Evolutionary conservation across 2,888 invertebrate species (phyloP), one percentile per base, ranked within the genome.

Genomic region (Incurvaria masculella): DNA sequence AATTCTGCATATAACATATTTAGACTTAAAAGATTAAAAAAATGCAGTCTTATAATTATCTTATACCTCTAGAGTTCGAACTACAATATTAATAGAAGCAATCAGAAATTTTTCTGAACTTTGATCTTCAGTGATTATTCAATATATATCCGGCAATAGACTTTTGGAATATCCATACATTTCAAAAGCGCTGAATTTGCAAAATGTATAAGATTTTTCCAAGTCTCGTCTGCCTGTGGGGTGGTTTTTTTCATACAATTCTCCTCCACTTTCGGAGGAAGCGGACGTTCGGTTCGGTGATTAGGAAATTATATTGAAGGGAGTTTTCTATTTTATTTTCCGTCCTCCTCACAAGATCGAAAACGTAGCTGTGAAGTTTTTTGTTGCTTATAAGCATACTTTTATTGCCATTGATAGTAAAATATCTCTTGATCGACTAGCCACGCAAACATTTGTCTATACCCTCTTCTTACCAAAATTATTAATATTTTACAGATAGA

Each of bases 291-390:
- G 68, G 69, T 63, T 68, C 72, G 63, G 68, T 66, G 78, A 75
- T 75, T 72, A 75, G 69, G 72, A 75, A 76, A 78, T 75, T 75
- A 75, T 72, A 72, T 72, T 69, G 73, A 66, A 69, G 66, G 63
- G 62, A 57, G 59, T 61, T 48, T 42, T 47, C 47, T 41, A 42
- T 41, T 43, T 41, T 42, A 42, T 47, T 42, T 43, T 33, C 33
- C 33, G 33, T n/a, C 33, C 14, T 33, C 33, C 33, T 8, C 6
- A 3, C 33, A n/a, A n/a, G n/a, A n/a, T n/a, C n/a, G n/a, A n/a
- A n/a, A n/a, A n/a, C n/a, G n/a, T n/a, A n/a, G n/a, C n/a, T n/a
- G n/a, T n/a, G n/a, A n/a, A n/a, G n/a, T n/a, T n/a, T n/a, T n/a
- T n/a, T n/a, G n/a, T n/a, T n/a, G n/a, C n/a, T n/a, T n/a, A n/a